Percentiles rank a stretch among this genome's conserved stretches.
These are phyloP conservation scores for Chaenogobius annularis DNA, from an alignment of 2,113 vertebrate genomes.

Conservation along the genomic window DNA sequence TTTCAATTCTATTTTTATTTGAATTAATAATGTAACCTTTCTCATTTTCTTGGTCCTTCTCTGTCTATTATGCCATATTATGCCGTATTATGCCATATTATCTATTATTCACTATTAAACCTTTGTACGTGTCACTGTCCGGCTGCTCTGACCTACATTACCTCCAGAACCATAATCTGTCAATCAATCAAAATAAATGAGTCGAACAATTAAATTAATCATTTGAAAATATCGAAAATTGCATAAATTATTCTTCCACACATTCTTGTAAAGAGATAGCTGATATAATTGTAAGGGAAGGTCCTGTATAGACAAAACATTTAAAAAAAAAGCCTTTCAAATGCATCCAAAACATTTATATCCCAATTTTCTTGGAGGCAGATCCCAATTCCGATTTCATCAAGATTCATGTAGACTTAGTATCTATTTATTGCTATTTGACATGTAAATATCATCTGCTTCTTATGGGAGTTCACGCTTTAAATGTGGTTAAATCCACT, in stretches of 20 bases:
- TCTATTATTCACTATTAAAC: neutral
- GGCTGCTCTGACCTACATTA: conserved; percentile 1
- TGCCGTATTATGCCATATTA: neutral
- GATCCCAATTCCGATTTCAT: too few relatives aligned
- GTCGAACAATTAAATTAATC: neutral
- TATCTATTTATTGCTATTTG: too few relatives aligned
- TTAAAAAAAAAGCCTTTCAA: neutral
- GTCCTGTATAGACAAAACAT: too few relatives aligned
- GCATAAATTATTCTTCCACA: neutral
- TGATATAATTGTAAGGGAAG: neutral
- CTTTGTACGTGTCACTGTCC: conserved; percentile 13
- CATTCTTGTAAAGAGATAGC: neutral
- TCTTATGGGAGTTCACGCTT: too few relatives aligned
- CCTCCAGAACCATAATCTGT: neutral
- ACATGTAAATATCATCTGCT: too few relatives aligned
- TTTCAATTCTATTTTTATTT: neutral
- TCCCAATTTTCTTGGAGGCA: too few relatives aligned
- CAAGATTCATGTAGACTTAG: too few relatives aligned
- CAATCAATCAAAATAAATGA: conserved; percentile 1
- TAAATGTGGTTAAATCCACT: too few relatives aligned
- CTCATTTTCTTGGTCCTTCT: neutral
- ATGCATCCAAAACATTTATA: neutral
- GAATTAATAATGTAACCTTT: neutral
- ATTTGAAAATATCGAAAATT: neutral
- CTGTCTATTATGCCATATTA: neutral